Evolutionary conservation across 2,797 vertebrate species (phyloP).

Genomic region (Hypotaenidia philippensis): DNA sequence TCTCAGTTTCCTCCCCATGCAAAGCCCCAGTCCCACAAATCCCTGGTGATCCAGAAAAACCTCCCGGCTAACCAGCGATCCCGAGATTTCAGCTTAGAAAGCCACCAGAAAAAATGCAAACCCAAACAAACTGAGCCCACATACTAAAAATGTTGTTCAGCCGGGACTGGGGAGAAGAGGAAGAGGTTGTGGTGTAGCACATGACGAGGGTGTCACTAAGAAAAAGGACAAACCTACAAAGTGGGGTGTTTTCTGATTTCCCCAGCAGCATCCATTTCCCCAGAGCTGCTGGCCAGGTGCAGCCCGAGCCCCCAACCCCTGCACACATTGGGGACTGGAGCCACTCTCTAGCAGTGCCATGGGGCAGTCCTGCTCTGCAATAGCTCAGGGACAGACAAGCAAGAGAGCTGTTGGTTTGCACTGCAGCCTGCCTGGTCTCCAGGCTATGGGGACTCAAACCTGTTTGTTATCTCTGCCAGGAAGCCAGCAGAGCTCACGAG

Average conservation of each 20-base stretch:
- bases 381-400: not conserved
- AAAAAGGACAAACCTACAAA: not conserved
- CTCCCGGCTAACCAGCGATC: accelerated
- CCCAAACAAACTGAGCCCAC: not conserved
- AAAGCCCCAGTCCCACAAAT: no score
- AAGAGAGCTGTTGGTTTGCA: not conserved
- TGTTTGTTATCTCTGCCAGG: not conserved
- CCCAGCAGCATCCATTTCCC: not conserved
- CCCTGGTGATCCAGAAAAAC: not conserved
- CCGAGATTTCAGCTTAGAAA: not conserved
- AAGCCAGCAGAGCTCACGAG: not conserved
- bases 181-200: not conserved
- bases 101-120: constrained; percentile 30
- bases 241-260: not conserved
- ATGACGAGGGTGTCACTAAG: not conserved
- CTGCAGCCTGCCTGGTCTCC: not conserved
- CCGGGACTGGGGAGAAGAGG: not conserved
- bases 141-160: not conserved
- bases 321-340: accelerated
- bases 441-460: not conserved
- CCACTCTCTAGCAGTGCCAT: not conserved
- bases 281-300: not conserved
- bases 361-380: not conserved
- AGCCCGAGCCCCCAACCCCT: no score
- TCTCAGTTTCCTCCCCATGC: not conserved